Evolutionary conservation across 2,113 vertebrate species (phyloP).

Genomic region (Larimichthys polyactis): DNA sequence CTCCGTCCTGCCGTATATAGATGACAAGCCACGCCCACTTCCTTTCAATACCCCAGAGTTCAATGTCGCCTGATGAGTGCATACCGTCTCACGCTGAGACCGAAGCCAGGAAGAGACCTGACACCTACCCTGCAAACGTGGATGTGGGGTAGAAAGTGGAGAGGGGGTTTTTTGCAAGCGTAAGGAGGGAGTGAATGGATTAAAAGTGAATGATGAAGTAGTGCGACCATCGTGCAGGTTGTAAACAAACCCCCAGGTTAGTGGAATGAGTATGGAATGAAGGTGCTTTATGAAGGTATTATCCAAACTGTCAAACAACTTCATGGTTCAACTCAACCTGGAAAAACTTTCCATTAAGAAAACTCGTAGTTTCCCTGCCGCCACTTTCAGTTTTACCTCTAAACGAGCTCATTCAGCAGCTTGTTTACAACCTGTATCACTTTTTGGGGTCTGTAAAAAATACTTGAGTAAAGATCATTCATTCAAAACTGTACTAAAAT

Average conservation of each 20-base stretch:
- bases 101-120: not conserved
- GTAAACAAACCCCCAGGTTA: not conserved
- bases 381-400: no score
- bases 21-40: constrained; percentile 16
- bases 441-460: no score
- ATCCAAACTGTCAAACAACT: not conserved
- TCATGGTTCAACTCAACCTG: no score
- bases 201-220: not conserved
- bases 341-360: not conserved
- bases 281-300: not conserved
- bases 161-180: not conserved
- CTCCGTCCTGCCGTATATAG: not conserved
- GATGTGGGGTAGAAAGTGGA: not conserved
- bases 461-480: no score
- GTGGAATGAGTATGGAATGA: not conserved
- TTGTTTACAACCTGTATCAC: no score
- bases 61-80: constrained; percentile 23
- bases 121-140: not conserved
- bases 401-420: no score
- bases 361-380: no score
- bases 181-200: not conserved
- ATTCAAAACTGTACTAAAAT: no score
- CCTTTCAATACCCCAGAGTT: constrained; percentile 8
- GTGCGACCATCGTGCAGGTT: not conserved
- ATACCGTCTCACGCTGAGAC: not conserved